Conservation (phyloP, 2,888 invertebrate species). For the Thecophora atra region DNA sequence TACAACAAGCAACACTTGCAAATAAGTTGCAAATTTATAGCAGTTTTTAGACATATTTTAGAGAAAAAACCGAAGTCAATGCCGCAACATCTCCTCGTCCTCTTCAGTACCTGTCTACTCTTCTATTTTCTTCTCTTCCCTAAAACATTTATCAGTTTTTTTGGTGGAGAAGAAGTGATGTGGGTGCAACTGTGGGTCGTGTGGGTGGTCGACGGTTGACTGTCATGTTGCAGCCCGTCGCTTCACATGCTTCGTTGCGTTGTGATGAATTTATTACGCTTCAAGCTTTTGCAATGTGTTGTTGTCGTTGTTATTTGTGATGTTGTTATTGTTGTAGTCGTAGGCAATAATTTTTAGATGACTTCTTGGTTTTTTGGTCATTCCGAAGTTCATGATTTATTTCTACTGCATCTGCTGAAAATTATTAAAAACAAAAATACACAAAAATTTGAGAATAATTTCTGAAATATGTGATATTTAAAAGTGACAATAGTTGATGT, state of each 20-base stretch:
- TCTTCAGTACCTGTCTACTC: too few relatives aligned
- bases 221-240: constrained; percentile 28
- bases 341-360: constrained; percentile 5
- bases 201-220: constrained; percentile 6
- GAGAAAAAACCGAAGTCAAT: constrained; percentile 3
- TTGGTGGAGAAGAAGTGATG: too few relatives aligned
- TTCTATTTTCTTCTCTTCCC: too few relatives aligned
- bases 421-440: not conserved
- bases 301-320: constrained; percentile 18
- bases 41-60: constrained; percentile 9
- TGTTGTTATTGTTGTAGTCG: constrained; percentile 12
- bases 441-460: not conserved
- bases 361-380: not conserved
- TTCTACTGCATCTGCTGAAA: not conserved
- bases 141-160: too few relatives aligned
- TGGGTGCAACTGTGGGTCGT: not conserved
- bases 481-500: too few relatives aligned
- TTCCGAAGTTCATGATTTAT: constrained; percentile 3
- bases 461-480: not conserved
- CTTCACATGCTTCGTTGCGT: constrained; percentile 26
- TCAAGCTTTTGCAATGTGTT: constrained; percentile 44
- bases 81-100: too few relatives aligned
- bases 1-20: constrained; percentile 4
- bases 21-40: constrained; percentile 35
- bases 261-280: constrained; percentile 64